These are phyloP conservation scores for Neoarius graeffei DNA, from an alignment of 2,113 vertebrate species.

Conservation along the genomic window DNA sequence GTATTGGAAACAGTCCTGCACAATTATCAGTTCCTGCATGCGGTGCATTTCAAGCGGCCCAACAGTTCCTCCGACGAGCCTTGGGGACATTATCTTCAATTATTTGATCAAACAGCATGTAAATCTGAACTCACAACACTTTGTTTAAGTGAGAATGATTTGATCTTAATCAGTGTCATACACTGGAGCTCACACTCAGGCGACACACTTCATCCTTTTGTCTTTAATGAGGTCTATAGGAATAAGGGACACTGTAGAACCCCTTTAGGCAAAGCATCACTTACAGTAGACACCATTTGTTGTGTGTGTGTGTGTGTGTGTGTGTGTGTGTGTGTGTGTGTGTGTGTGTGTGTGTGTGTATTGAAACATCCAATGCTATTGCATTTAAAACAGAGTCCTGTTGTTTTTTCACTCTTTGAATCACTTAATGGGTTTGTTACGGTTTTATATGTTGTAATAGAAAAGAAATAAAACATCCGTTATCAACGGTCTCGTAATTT, in stretches of 20 bases:
- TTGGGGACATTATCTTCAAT: neutral
- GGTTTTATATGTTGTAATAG: neutral
- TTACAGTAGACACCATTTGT: neutral
- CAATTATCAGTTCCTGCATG: neutral
- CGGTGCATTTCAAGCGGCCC: constrained; percentile 1
- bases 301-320: neutral
- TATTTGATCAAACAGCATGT: constrained; percentile 32
- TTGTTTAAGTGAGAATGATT: neutral
- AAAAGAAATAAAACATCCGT: neutral
- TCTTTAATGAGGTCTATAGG: neutral
- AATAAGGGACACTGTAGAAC: neutral
- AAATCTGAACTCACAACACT: neutral
- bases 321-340: neutral
- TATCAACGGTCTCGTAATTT: neutral
- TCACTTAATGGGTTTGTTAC: neutral
- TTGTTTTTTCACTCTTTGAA: neutral
- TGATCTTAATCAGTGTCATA: neutral
- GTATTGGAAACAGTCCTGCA: constrained; percentile 27
- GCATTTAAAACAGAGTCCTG: neutral
- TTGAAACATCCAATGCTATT: neutral
- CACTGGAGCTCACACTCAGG: neutral
- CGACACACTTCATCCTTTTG: neutral
- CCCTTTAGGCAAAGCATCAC: neutral
- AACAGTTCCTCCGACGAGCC: neutral
- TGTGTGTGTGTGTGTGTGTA: neutral